Conservation (phyloP, 2,888 invertebrate species). For the Lissocephala sabroskyi region DNA sequence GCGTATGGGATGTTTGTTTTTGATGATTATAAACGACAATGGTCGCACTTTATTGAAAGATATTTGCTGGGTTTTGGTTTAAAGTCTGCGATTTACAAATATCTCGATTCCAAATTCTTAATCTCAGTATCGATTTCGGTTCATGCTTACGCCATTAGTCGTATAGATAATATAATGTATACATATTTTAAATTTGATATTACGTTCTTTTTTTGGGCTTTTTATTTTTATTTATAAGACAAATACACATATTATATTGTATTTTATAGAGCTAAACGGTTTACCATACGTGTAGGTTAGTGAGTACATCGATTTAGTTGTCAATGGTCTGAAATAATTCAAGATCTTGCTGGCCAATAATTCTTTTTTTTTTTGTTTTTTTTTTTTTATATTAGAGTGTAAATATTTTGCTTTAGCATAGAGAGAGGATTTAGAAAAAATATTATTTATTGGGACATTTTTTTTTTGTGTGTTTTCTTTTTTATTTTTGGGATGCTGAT, state of each 20-base stretch:
- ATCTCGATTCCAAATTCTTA: constrained; percentile 18
- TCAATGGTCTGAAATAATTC: not conserved
- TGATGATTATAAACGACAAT: constrained; percentile 66
- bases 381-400: constrained; percentile 30
- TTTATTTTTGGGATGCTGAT: constrained; percentile 18
- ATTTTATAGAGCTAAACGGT: constrained; percentile 26
- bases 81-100: constrained; percentile 59
- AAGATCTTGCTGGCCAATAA: constrained; percentile 59
- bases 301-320: constrained; percentile 48
- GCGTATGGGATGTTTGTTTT: constrained; percentile 33
- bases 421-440: constrained; percentile 43
- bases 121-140: constrained; percentile 3
- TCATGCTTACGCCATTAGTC: constrained; percentile 29
- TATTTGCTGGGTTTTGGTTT: constrained; percentile 39
- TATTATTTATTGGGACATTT: constrained; percentile 46
- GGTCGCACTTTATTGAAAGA: constrained; percentile 68
- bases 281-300: constrained; percentile 31
- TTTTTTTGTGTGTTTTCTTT: constrained; percentile 19
- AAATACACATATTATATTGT: constrained; percentile 54
- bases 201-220: constrained; percentile 19
- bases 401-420: constrained; percentile 45
- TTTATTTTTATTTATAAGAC: constrained; percentile 55
- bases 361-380: constrained; percentile 27
- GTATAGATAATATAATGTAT: constrained; percentile 38
- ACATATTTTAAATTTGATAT: constrained; percentile 23